Evolutionary conservation across 1,140 invertebrate species (phyloP).

Genomic region (Megathymus violae): DNA sequence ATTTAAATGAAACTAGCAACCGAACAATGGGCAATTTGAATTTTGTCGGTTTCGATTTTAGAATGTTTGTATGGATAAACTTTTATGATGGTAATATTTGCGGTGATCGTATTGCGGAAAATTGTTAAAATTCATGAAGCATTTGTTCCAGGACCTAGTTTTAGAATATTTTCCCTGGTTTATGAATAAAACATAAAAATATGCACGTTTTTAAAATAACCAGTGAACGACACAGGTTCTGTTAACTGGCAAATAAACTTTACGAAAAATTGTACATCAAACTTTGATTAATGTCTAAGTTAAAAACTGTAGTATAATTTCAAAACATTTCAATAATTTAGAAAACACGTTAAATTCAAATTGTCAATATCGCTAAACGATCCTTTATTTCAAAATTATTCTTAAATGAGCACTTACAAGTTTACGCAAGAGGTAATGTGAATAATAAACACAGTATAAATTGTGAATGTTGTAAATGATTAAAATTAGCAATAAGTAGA

Average conservation of each 20-base stretch:
- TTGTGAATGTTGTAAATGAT: conserved; percentile 44
- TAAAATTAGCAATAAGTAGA: conserved; percentile 23
- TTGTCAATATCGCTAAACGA: conserved; percentile 5
- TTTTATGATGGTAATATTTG: conserved; percentile 24
- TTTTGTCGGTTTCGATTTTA: conserved; percentile 39
- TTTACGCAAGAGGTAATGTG: conserved; percentile 37
- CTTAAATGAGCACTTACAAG: conserved; percentile 36
- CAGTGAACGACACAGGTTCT: neutral
- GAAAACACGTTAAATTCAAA: conserved; percentile 7
- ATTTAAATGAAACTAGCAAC: conserved; percentile 38
- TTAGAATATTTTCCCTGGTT: neutral
- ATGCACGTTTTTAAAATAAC: neutral
- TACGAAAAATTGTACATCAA: neutral
- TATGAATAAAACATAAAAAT: conserved; percentile 12
- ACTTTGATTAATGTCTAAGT: neutral
- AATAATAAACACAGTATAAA: conserved; percentile 41
- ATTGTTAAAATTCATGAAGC: conserved; percentile 32
- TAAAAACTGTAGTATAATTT: neutral
- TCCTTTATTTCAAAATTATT: conserved; percentile 11
- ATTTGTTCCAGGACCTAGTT: conserved; percentile 16
- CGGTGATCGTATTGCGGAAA: conserved; percentile 23
- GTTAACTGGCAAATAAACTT: neutral
- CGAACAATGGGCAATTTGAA: conserved; percentile 46
- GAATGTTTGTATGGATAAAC: conserved; percentile 31
- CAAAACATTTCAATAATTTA: neutral